A percentile compares a stretch with the other conserved stretches of the same genome.
Evolutionary conservation across 92 coral and sea anemone genomes (phyloP).

Genomic region (Micromussa lordhowensis): DNA sequence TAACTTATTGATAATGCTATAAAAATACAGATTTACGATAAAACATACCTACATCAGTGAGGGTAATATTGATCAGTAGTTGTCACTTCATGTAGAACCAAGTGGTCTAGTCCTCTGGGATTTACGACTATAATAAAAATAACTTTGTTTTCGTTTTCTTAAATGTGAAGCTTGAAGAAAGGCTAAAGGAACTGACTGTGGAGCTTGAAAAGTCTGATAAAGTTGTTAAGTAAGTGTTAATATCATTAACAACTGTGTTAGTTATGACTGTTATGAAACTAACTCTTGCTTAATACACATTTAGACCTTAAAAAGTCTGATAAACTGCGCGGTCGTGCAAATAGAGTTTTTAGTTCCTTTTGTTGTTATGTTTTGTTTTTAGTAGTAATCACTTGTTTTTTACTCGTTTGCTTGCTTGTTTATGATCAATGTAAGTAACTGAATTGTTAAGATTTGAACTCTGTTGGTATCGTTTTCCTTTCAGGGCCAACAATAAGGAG

Average conservation of each 20-base stretch:
- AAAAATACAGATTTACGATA: too few species aligned
- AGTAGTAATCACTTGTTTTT: too few species aligned
- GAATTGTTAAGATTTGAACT: too few species aligned
- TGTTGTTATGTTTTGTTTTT: background rate
- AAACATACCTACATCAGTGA: too few species aligned
- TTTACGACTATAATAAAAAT: too few species aligned
- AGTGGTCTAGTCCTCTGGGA: too few species aligned
- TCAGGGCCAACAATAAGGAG: slow-evolving; percentile 76
- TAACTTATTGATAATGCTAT: too few species aligned
- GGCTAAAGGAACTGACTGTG: slow-evolving; percentile 25
- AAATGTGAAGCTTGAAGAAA: slow-evolving; percentile 33
- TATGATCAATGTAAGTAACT: background rate
- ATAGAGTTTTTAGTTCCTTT: background rate
- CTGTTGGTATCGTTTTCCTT: background rate
- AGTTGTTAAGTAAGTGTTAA: background rate
- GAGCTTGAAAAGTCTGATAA: slow-evolving; percentile 32
- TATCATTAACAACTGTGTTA: background rate
- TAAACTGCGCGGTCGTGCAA: background rate
- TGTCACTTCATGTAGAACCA: too few species aligned
- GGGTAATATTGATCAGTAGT: too few species aligned
- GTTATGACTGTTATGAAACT: too few species aligned
- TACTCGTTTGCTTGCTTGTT: background rate
- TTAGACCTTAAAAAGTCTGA: too few species aligned
- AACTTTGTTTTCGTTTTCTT: background rate
- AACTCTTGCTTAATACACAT: too few species aligned